Evolutionary conservation across 2,888 invertebrate species (phyloP), one percentile per base, ranked within the genome.

Genomic region (Buathra laborator): DNA sequence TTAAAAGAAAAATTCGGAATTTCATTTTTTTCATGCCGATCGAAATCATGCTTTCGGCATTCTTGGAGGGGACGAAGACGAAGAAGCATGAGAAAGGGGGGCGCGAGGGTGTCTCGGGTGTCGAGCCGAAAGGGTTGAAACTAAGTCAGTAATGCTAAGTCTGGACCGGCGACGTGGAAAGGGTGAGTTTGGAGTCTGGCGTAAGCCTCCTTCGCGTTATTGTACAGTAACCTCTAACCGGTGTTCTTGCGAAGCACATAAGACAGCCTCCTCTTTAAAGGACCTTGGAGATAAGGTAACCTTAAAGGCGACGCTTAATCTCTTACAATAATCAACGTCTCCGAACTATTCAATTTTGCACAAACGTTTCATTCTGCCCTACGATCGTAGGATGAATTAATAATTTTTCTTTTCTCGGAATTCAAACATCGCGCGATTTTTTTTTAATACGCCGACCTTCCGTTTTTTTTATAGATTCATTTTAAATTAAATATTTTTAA

Each of bases 81-180:
- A 70, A 32, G 43, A 70, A 56, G 59, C 29, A 37, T 51, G 78
- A 78, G 80, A 79, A 83, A 71, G 86, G 83, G 68, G 78, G 83
- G 48, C 12, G 70, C 75, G 56, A 53, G 24, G 24, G n/a, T 59
- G 29, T 44, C 32, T 72, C 79, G 53, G 51, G n/a, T 46, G 71
- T 67, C 77, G 70, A 71, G 68, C 32, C 66, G 85, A 85, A 91
- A 89, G 90, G 91, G 90, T 90, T 90, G 88, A 87, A 92, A 92
- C 90, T 92, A 89, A 92, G 92, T 91, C 92, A 92, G 91, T 91
- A 88, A 90, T 86, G 89, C 90, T 86, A 85, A 85, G 83, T 85
- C 85, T 75, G 64, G 68, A 64, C 66, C 79, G 75, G 80, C 76
- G 87, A 84, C 85, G 83, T 86, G 84, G 85, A 79, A 85, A 72